Percentiles rank a stretch among this genome's conserved stretches.
phyloP scores from a whole-genome alignment of 2,888 invertebrate genomes.

The Venustoraphidia nigricollis region DNA sequence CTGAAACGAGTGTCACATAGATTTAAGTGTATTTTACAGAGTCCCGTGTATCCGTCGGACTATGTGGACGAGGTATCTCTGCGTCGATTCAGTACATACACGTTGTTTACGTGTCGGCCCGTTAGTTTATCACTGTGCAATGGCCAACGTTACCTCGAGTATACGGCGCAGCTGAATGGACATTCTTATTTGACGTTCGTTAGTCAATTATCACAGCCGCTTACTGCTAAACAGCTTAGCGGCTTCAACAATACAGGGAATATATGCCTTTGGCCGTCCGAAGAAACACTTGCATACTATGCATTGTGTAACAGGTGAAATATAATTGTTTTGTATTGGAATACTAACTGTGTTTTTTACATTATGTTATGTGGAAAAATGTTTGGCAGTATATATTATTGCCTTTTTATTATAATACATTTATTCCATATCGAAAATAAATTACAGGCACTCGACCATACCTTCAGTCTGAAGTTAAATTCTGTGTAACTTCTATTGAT shows the following conservation, averaged over 20 bases:
- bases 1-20: too few species aligned
- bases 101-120: slow-evolving; percentile 17
- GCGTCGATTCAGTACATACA: slow-evolving; percentile 27
- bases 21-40: slow-evolving; percentile 1
- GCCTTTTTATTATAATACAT: too few species aligned
- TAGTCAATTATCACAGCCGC: slow-evolving; percentile 39
- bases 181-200: slow-evolving; percentile 38
- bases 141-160: slow-evolving; percentile 23
- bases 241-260: slow-evolving; percentile 75
- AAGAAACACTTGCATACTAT: slow-evolving; percentile 57
- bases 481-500: too few species aligned
- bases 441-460: too few species aligned
- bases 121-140: slow-evolving; percentile 1
- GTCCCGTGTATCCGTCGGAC: slow-evolving; percentile 3
- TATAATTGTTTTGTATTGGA: too few species aligned
- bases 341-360: too few species aligned
- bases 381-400: too few species aligned
- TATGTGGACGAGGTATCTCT: slow-evolving; percentile 23
- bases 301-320: slow-evolving; percentile 24
- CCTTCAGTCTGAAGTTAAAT: too few species aligned
- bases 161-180: slow-evolving; percentile 33
- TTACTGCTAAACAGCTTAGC: slow-evolving; percentile 55
- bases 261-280: slow-evolving; percentile 67
- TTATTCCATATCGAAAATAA: too few species aligned
- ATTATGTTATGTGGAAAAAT: too few species aligned